Base-by-base conservation (phyloP, 2,797 vertebrate genomes). In the Silurus lanzhouensis region DNA sequence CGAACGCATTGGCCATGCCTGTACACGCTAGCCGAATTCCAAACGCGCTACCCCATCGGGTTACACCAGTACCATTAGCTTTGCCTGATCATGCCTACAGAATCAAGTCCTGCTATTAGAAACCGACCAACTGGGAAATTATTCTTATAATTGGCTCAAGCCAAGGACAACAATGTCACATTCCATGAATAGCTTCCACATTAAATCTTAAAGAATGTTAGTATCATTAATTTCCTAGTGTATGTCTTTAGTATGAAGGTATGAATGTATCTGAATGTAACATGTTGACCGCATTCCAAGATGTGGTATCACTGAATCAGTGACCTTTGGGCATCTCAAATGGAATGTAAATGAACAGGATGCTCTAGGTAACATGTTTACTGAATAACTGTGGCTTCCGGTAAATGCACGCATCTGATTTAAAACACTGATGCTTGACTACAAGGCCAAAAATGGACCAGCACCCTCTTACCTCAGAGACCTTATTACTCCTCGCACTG, bases 61-160 rank as follows among this genome's bases (percentile, higher is more conserved):
- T 85, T 75, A 85, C 44, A 38, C 20, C 58, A 77, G 58, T 48
- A 68, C 44, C 71, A 71, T 55, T 31, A 19, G 66, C 58, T 67
- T 38, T 80, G 61, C 76, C 80, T 27, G 63, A 76, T 88, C 82
- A 80, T 86, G 83, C 63, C 70, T 83, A 76, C 82, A 64, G 57
- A 71, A 5, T 79, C 68, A 67, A 44, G 67, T 88, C 81, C 61
- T 87, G 83, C 82, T 72, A 84, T 83, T 71, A 82, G 60, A 25
- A 22, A 78, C 70, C 79, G 61, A 72, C 83, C 85, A 70, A n/a
- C 46, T 66, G 78, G 48, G 52, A 64, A 76, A 83, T 77, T 64
- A 31, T 55, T 17, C 74, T 27, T 6, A 63, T 25, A 27, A 80
- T 71, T 20, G 31, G 19, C 15, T 52, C 78, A 27, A 27, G 9